Conservation (phyloP, 1,140 invertebrate genomes). For the Megalopta genalis region DNA sequence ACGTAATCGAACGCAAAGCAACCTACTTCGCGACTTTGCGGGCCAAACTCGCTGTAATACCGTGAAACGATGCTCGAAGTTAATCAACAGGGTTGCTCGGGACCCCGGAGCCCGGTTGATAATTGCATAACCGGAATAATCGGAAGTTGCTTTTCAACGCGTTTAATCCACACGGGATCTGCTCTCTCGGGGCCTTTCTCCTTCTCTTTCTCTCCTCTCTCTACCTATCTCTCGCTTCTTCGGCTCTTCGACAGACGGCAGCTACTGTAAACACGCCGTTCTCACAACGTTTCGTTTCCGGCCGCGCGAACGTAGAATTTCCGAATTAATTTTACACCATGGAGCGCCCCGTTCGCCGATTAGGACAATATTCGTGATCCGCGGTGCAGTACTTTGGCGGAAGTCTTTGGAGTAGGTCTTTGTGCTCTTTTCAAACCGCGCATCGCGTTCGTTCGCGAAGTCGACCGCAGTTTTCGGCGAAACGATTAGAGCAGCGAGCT, state of each 20-base stretch:
- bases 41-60: conserved; percentile 14
- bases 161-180: conserved; percentile 7
- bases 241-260: background rate
- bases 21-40: background rate
- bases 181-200: no score
- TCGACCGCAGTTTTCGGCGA: no score
- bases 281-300: conserved; percentile 10
- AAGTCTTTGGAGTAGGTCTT: no score
- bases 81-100: conserved; percentile 24
- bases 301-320: background rate
- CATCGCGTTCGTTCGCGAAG: no score
- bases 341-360: background rate
- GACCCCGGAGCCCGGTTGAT: background rate
- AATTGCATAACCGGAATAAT: conserved; percentile 50
- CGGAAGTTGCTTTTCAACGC: conserved; percentile 1
- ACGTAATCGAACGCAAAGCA: background rate
- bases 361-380: background rate
- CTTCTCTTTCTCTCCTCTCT: no score
- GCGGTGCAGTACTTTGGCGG: no score
- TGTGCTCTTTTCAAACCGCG: no score
- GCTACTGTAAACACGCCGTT: conserved; percentile 4
- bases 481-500: background rate
- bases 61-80: conserved; percentile 16
- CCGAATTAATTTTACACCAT: conserved; percentile 18
- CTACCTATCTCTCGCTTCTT: background rate